These are phyloP conservation scores for Andinoacara biseriatus DNA, from an alignment of 2,113 vertebrate species.

Conservation along the genomic window DNA sequence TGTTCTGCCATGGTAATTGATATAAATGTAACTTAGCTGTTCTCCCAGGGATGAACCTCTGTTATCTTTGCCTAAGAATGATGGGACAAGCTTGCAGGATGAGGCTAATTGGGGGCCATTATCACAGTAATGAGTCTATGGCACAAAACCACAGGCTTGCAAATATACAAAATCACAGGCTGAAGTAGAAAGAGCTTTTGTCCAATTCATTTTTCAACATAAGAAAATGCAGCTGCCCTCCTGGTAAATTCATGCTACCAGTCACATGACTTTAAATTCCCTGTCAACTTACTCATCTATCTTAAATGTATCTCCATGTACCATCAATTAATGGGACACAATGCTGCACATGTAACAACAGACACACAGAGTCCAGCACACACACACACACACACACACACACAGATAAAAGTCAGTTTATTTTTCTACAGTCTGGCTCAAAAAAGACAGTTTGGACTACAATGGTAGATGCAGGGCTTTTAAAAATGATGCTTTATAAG, in stretches of 20 bases:
- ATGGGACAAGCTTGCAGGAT: constrained; percentile 32
- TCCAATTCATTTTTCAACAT: not conserved
- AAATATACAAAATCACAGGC: constrained; percentile 22
- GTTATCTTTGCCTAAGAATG: constrained; percentile 21
- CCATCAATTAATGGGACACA: constrained; percentile 24
- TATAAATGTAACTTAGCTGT: constrained; percentile 22
- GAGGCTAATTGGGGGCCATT: constrained; percentile 50
- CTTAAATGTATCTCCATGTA: constrained; percentile 10
- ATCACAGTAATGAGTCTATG: constrained; percentile 45
- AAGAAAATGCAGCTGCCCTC: not conserved
- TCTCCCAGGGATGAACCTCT: constrained; percentile 22
- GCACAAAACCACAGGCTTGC: not conserved
- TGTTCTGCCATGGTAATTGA: constrained; percentile 17
- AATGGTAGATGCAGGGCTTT: not conserved
- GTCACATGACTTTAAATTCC: constrained; percentile 9
- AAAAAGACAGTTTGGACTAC: not conserved
- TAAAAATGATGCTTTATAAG: not conserved
- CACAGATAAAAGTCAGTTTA: not conserved
- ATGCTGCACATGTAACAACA: not conserved
- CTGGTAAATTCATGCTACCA: not conserved
- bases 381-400: not conserved
- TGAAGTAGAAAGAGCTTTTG: not conserved
- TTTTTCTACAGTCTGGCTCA: not conserved
- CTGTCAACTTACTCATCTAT: not conserved
- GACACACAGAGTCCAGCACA: not conserved